Percentiles rank a stretch among this genome's conserved stretches.
phyloP scores from a whole-genome alignment of 2,888 invertebrate genomes.

The Napeogenes inachia region DNA sequence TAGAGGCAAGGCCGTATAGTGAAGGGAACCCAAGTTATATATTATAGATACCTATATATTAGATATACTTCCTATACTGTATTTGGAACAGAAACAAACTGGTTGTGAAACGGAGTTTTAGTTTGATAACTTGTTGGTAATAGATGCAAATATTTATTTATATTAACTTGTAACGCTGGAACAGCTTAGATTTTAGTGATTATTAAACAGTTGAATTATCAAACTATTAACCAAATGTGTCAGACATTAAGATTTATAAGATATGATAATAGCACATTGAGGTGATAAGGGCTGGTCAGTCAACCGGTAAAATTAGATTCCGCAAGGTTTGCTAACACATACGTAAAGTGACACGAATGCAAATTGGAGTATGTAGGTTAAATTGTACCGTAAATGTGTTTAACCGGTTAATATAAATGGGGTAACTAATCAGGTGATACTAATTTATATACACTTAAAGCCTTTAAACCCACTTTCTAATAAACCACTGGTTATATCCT shows the following conservation, averaged over 20 bases:
- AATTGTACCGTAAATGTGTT: constrained; percentile 23
- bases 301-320: constrained; percentile 64
- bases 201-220: no score
- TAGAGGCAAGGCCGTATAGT: constrained; percentile 65
- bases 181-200: no score
- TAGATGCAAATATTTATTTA: no score
- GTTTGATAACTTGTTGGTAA: background rate
- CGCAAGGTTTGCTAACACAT: constrained; percentile 50
- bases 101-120: constrained; percentile 10
- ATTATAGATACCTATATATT: constrained; percentile 18
- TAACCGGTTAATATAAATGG: constrained; percentile 16
- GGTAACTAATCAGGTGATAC: constrained; percentile 5
- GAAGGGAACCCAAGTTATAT: constrained; percentile 49
- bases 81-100: constrained; percentile 19
- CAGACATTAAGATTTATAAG: no score
- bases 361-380: constrained; percentile 58
- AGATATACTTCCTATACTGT: constrained; percentile 25
- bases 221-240: no score
- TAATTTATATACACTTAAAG: background rate
- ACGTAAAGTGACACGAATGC: constrained; percentile 53
- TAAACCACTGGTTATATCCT: no score
- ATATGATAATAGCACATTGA: constrained; percentile 5
- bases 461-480: no score
- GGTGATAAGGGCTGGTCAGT: constrained; percentile 38
- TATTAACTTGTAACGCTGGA: no score